These are phyloP conservation scores for Melanchra persicariae DNA, from an alignment of 2,888 invertebrate species.

Conservation along the genomic window DNA sequence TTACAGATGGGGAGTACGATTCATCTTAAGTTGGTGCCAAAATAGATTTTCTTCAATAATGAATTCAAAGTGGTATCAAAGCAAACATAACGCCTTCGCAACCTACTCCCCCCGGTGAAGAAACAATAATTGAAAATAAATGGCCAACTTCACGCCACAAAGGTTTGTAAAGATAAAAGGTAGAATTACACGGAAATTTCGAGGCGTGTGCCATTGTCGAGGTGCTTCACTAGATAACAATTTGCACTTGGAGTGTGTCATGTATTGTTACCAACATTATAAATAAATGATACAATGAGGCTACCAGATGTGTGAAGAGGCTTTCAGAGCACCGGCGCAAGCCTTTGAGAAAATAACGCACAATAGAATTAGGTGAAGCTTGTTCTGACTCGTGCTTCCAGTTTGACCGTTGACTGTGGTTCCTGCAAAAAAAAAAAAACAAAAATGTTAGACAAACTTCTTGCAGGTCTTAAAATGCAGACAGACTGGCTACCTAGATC, in stretches of 20 bases:
- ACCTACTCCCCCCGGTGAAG: slow-evolving; percentile 78
- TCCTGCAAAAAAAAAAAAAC: slow-evolving; percentile 23
- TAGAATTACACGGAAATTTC: slow-evolving; percentile 89
- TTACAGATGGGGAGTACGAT: slow-evolving; percentile 22
- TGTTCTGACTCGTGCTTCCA: slow-evolving; percentile 60
- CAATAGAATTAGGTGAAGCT: slow-evolving; percentile 65
- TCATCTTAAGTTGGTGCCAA: slow-evolving; percentile 31
- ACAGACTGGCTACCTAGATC: background rate
- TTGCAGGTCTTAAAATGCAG: background rate
- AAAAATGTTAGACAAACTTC: background rate
- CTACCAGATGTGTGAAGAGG: slow-evolving; percentile 83
- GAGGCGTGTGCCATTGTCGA: slow-evolving; percentile 86
- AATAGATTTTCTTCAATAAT: slow-evolving; percentile 57
- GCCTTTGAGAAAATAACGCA: slow-evolving; percentile 71
- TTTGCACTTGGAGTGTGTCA: slow-evolving; percentile 86
- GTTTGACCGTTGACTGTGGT: slow-evolving; percentile 26
- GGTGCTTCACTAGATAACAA: slow-evolving; percentile 86
- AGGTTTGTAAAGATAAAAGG: slow-evolving; percentile 84
- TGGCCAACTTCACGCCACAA: slow-evolving; percentile 87
- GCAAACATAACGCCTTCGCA: slow-evolving; percentile 87
- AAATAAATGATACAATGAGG: slow-evolving; percentile 86
- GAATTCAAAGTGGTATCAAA: slow-evolving; percentile 78
- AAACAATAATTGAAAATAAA: slow-evolving; percentile 88
- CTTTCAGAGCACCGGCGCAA: slow-evolving; percentile 67
- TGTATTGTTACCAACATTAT: slow-evolving; percentile 83